Conservation (phyloP, 2,113 vertebrate genomes). For the Istiophorus platypterus region DNA sequence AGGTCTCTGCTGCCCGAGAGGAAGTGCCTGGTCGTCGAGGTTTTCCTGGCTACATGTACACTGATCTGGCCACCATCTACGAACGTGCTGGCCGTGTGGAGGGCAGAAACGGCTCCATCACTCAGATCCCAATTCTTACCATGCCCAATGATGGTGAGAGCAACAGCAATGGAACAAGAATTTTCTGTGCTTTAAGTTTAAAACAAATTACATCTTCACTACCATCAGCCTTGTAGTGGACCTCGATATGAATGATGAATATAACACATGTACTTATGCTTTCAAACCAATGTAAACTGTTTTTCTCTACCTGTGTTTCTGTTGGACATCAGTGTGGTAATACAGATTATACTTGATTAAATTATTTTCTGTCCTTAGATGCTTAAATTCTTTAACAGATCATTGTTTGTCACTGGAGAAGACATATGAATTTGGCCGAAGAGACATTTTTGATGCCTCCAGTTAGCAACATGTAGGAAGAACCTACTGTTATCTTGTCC, state of each 20-base stretch:
- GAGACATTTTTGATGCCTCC: slow-evolving; percentile 57
- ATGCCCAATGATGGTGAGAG: slow-evolving; percentile 83
- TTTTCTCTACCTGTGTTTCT: neutral
- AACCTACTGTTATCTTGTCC: slow-evolving; percentile 57
- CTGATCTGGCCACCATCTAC: slow-evolving; percentile 86
- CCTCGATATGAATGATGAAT: neutral
- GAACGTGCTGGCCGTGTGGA: slow-evolving; percentile 84
- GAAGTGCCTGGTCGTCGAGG: slow-evolving; percentile 83
- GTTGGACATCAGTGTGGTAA: neutral
- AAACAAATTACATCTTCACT: neutral
- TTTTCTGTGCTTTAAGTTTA: neutral
- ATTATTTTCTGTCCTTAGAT: neutral
- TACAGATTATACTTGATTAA: neutral
- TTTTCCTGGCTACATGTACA: slow-evolving; percentile 87
- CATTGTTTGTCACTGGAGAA: slow-evolving; percentile 8
- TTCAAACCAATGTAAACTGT: neutral
- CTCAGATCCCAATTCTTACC: slow-evolving; percentile 87
- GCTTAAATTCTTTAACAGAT: neutral
- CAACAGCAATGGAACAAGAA: neutral
- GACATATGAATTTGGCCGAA: slow-evolving; percentile 23
- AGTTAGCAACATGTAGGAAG: slow-evolving; percentile 74
- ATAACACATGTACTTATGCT: neutral
- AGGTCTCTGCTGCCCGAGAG: slow-evolving; percentile 85
- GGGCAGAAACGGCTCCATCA: slow-evolving; percentile 87
- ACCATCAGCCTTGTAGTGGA: neutral